These are phyloP conservation scores for Herminia tarsipennalis DNA, from an alignment of 2,888 invertebrate genomes.

Conservation along the genomic window DNA sequence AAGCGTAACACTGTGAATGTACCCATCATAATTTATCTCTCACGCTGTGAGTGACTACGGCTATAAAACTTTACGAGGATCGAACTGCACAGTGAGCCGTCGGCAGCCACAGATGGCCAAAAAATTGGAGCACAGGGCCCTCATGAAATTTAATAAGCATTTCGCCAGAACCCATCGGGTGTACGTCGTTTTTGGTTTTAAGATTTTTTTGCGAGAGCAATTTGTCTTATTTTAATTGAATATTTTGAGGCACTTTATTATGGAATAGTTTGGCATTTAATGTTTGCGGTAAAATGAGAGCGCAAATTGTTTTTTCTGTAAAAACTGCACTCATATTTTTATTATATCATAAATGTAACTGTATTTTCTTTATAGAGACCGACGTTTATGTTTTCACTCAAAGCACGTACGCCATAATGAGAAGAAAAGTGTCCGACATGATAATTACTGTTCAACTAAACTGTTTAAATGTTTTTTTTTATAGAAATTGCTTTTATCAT, in stretches of 20 bases:
- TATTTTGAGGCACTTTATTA: conserved; percentile 53
- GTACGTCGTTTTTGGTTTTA: conserved; percentile 41
- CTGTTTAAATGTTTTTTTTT: too few relatives aligned
- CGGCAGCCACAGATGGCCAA: conserved; percentile 25
- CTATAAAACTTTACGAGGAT: conserved; percentile 53
- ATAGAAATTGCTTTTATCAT: too few relatives aligned
- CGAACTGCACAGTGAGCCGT: conserved; percentile 47
- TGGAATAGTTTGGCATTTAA: conserved; percentile 28
- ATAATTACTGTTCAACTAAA: too few relatives aligned
- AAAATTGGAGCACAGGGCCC: conserved; percentile 48
- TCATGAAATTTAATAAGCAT: conserved; percentile 53
- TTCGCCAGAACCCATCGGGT: conserved; percentile 43
- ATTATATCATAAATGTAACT: conserved; percentile 7
- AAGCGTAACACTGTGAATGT: conserved; percentile 29
- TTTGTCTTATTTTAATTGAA: conserved; percentile 56
- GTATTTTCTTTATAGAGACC: neutral
- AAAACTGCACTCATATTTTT: conserved; percentile 8
- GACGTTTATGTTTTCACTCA: too few relatives aligned
- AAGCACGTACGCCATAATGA: too few relatives aligned
- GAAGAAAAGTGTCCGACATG: too few relatives aligned
- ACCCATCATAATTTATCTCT: conserved; percentile 42
- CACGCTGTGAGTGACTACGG: conserved; percentile 41
- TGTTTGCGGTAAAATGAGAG: conserved; percentile 20
- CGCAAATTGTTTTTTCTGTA: conserved; percentile 5
- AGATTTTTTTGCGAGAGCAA: conserved; percentile 48